Evolutionary conservation across 1,140 invertebrate species (phyloP), one percentile per base, ranked within the genome.

Genomic region (Anoplophora glabripennis): DNA sequence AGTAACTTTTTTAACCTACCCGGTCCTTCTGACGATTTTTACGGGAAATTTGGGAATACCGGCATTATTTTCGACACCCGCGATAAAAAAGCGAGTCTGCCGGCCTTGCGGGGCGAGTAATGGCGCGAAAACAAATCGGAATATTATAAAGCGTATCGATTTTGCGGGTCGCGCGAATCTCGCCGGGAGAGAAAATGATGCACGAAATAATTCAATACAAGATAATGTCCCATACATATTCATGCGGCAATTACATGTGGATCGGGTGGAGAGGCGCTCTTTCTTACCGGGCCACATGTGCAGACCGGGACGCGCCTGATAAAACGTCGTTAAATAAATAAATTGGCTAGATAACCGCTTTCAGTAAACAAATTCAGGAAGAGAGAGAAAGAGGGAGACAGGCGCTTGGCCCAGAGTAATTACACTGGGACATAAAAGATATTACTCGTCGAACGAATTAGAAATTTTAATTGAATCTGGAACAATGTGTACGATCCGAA

Each of bases 161-260:
- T 28, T 28, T 28, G 21, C 21, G 21, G 21, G 21, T 28, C 21
- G 21, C 21, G 21, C 21, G 21, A 28, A 28, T 28, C 21, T 28
- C 21, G 21, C 21, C 21, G 21, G 42, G 38, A 53, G 53, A 55
- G 53, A 65, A 65, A 65, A 61, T 61, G 55, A 57, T 59, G 46
- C 47, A 61, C 59, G 56, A 69, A 69, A 65, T 67, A 69, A 69
- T 67, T 69, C 59, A 67, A 69, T 69, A 65, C 53, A 60, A 64
- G 67, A 69, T 69, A 69, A 69, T 69, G 65, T 67, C 65, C 55
- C 67, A 67, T 69, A 69, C 67, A 69, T 69, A 69, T 69, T 69
- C 67, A 69, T 69, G 65, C 54, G 58, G 67, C 67, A 69, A 67
- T 69, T 69, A 69, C 62, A 69, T 61, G 61, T 53, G 59, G 57